Conservation (phyloP, 2,888 invertebrate species). For the Chaitophorus viminalis region DNA sequence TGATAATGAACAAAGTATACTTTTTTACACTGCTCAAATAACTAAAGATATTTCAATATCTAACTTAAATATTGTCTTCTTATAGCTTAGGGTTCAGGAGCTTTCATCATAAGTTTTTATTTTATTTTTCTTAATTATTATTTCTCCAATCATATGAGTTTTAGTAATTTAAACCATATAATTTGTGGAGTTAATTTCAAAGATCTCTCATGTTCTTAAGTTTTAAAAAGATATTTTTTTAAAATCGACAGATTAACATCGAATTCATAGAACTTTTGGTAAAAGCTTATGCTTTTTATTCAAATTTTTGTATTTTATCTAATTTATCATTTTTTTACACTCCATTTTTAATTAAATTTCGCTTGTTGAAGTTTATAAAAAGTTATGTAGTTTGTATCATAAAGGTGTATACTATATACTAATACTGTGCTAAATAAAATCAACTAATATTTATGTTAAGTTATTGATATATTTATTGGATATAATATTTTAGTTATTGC, state of each 20-base stretch:
- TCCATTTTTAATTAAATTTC: neutral
- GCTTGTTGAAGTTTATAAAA: conserved; percentile 28
- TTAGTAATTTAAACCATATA: neutral
- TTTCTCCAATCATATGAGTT: neutral
- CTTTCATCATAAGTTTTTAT: neutral
- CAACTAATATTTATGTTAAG: conserved; percentile 18
- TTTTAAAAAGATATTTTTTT: neutral
- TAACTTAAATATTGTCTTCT: neutral
- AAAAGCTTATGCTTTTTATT: neutral
- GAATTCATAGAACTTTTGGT: neutral
- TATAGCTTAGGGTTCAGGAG: neutral
- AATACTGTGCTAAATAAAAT: conserved; percentile 10
- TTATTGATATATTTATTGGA: conserved; percentile 6
- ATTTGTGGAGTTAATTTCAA: neutral
- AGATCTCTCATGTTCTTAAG: neutral
- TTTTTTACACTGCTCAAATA: neutral
- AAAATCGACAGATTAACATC: neutral
- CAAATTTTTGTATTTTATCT: neutral
- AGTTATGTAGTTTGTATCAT: conserved; percentile 30
- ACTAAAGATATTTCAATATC: neutral
- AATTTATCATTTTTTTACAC: neutral
- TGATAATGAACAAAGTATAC: neutral
- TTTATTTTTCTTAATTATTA: neutral
- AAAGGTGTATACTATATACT: neutral
- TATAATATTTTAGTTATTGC: conserved; percentile 26